Conservation (phyloP, 2,797 vertebrate species). For the Channa striata region DNA sequence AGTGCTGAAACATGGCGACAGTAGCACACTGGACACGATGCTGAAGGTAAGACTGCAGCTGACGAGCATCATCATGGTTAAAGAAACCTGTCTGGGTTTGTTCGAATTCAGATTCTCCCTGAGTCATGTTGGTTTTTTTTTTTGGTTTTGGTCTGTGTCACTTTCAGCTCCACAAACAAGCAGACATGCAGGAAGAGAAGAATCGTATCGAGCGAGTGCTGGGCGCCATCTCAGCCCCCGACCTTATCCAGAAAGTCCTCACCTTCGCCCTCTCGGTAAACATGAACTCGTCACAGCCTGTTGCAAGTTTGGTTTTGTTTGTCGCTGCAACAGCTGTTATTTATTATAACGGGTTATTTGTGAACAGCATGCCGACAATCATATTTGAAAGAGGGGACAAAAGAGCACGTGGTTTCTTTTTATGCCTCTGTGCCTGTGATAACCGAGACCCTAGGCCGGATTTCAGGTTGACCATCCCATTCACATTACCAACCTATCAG, state of each 20-base stretch:
- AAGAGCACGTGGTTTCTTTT: not conserved
- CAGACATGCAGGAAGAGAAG: constrained; percentile 99
- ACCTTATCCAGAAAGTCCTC: constrained; percentile 97
- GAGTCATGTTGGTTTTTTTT: not conserved
- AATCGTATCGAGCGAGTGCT: constrained; percentile 96
- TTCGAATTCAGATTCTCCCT: too few relatives aligned
- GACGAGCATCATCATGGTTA: not conserved
- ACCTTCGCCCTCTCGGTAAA: constrained; percentile 96
- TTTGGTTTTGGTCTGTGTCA: not conserved
- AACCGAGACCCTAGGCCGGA: too few relatives aligned
- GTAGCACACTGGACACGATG: constrained; percentile 93
- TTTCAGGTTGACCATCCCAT: not conserved
- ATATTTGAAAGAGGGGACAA: too few relatives aligned
- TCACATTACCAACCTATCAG: too few relatives aligned
- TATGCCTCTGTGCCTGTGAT: too few relatives aligned
- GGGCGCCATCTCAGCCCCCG: constrained; percentile 93
- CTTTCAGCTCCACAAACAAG: constrained; percentile 94
- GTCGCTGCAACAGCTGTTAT: not conserved
- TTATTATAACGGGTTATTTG: not conserved
- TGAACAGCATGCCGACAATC: not conserved
- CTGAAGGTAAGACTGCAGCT: constrained; percentile 86
- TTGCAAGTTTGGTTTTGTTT: not conserved
- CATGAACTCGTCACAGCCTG: not conserved
- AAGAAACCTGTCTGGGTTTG: too few relatives aligned
- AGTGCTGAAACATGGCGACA: constrained; percentile 95